Conservation (phyloP, 2,888 invertebrate genomes). For the Parelbella ahira region DNA sequence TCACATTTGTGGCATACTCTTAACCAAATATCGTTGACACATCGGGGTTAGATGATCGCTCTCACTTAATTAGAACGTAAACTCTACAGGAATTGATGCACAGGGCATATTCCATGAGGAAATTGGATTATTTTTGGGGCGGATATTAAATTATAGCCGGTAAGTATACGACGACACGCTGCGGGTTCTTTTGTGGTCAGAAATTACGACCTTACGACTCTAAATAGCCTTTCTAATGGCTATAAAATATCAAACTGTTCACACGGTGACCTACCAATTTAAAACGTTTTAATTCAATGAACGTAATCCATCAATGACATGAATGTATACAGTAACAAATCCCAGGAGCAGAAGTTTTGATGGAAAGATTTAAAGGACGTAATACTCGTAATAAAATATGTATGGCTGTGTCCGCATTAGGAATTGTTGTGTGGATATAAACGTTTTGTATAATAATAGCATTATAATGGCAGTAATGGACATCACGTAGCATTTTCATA, state of each 20-base stretch:
- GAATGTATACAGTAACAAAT: too few species aligned
- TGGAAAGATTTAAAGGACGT: too few species aligned
- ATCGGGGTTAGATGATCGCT: slow-evolving; percentile 25
- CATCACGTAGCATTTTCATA: slow-evolving; percentile 14
- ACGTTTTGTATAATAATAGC: slow-evolving; percentile 17
- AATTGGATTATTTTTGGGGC: slow-evolving; percentile 69
- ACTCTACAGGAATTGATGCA: background rate
- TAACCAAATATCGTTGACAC: slow-evolving; percentile 31
- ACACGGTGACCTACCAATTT: slow-evolving; percentile 37
- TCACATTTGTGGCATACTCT: slow-evolving; percentile 29
- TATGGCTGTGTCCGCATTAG: too few species aligned
- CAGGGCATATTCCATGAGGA: slow-evolving; percentile 45
- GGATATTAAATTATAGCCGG: slow-evolving; percentile 78
- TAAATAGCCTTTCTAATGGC: slow-evolving; percentile 31
- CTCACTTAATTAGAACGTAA: slow-evolving; percentile 28
- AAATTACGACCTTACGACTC: slow-evolving; percentile 36
- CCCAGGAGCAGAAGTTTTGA: too few species aligned
- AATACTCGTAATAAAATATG: too few species aligned
- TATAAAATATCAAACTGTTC: slow-evolving; percentile 37
- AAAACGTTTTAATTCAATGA: background rate
- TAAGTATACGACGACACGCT: slow-evolving; percentile 56
- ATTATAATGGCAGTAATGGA: slow-evolving; percentile 22
- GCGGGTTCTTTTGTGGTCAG: slow-evolving; percentile 61
- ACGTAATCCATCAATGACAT: too few species aligned
- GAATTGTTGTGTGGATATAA: too few species aligned